These are phyloP conservation scores for Allenopithecus nigroviridis DNA, from an alignment of 2,797 vertebrate species.

Conservation along the genomic window DNA sequence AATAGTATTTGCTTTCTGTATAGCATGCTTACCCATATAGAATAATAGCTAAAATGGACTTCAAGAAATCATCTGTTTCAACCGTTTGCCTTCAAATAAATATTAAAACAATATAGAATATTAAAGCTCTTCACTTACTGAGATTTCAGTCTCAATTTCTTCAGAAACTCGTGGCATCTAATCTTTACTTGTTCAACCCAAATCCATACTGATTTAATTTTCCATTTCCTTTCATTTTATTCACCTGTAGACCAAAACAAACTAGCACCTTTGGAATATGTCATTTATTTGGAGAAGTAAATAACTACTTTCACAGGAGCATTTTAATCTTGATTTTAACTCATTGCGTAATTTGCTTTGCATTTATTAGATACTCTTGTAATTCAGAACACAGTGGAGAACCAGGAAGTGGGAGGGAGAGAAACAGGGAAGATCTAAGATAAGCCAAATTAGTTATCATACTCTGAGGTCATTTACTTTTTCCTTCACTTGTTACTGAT, in stretches of 20 bases:
- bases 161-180: not conserved
- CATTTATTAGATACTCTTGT: not conserved
- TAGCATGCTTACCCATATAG: not conserved
- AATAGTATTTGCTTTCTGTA: not conserved
- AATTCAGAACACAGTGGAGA: not conserved
- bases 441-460: not conserved
- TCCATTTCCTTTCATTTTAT: not conserved
- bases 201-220: not conserved
- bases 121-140: not conserved
- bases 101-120: not conserved
- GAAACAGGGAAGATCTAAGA: not conserved
- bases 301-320: not conserved
- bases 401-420: not conserved
- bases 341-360: not conserved
- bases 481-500: not conserved
- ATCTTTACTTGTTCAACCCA: not conserved
- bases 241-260: not conserved
- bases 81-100: not conserved
- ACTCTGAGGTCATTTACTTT: not conserved
- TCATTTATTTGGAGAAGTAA: not conserved
- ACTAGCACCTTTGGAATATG: not conserved
- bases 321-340: slow-evolving; percentile 37
- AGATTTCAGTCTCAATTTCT: not conserved
- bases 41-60: not conserved
- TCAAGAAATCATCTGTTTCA: not conserved